These are phyloP conservation scores for Drosophila pseudotakahashii DNA, from an alignment of 2,888 invertebrate genomes.

Conservation along the genomic window DNA sequence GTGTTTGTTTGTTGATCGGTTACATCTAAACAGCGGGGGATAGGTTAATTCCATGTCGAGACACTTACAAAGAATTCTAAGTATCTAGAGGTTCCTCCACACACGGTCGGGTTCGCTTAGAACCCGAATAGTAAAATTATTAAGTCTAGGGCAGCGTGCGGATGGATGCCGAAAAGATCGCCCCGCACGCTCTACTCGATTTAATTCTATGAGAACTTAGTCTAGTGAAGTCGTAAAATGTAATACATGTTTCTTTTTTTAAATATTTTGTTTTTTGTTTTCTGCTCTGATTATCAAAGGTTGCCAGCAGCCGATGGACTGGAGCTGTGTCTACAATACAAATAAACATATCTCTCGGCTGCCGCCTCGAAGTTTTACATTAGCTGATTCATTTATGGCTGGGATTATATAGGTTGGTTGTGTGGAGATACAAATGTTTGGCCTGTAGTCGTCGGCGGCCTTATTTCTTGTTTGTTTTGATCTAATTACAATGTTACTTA, in stretches of 20 bases:
- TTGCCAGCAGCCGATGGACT: slow-evolving; percentile 44
- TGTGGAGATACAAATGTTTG: slow-evolving; percentile 42
- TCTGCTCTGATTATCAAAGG: slow-evolving; percentile 74
- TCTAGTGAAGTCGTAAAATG: slow-evolving; percentile 62
- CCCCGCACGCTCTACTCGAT: slow-evolving; percentile 55
- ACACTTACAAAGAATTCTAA: slow-evolving; percentile 49
- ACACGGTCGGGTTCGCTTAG: slow-evolving; percentile 44
- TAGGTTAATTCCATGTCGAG: slow-evolving; percentile 44
- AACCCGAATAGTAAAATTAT: slow-evolving; percentile 50
- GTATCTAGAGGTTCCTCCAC: slow-evolving; percentile 34
- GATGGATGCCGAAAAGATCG: slow-evolving; percentile 48
- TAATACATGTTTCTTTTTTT: slow-evolving; percentile 57
- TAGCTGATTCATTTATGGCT: slow-evolving; percentile 24
- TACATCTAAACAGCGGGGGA: slow-evolving; percentile 68
- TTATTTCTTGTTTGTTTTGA: slow-evolving; percentile 13
- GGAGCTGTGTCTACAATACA: slow-evolving; percentile 31
- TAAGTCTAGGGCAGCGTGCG: slow-evolving; percentile 60
- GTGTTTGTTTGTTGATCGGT: slow-evolving; percentile 43
- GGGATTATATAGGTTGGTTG: slow-evolving; percentile 16
- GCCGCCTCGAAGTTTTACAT: slow-evolving; percentile 55
- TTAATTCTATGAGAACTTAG: slow-evolving; percentile 68
- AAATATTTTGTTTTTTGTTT: slow-evolving; percentile 50
- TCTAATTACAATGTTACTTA: slow-evolving; percentile 68
- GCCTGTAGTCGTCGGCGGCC: slow-evolving; percentile 5
- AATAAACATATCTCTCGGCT: slow-evolving; percentile 36